phyloP scores from a whole-genome alignment of 2,888 invertebrate genomes.

The Drosophila mimica region DNA sequence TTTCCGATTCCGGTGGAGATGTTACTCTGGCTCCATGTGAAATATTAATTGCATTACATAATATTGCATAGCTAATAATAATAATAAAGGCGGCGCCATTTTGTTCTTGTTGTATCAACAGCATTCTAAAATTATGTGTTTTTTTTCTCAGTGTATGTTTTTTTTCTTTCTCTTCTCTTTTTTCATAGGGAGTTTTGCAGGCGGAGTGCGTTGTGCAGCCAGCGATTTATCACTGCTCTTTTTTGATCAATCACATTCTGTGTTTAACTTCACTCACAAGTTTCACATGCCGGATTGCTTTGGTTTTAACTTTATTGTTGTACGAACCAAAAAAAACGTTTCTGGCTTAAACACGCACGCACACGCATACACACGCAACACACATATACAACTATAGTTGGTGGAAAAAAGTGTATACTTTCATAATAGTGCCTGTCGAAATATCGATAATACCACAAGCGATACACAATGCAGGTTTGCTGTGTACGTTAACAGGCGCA shows the following conservation, averaged over 20 bases:
- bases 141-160: slow-evolving; percentile 1
- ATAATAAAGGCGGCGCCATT: slow-evolving; percentile 4
- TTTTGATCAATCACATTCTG: slow-evolving; percentile 28
- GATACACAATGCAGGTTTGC: not conserved
- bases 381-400: slow-evolving; percentile 11
- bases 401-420: slow-evolving; percentile 53
- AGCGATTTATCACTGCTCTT: slow-evolving; percentile 10
- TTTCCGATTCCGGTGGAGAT: slow-evolving; percentile 4
- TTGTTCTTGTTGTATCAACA: slow-evolving; percentile 4
- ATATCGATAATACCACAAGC: slow-evolving; percentile 4
- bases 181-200: slow-evolving; percentile 18
- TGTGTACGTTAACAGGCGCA: not conserved
- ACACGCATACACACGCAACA: slow-evolving; percentile 9
- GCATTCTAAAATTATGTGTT: slow-evolving; percentile 27
- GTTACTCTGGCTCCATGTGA: slow-evolving; percentile 5
- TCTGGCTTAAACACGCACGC: slow-evolving; percentile 13
- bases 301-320: not conserved
- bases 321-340: not conserved
- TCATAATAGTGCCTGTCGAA: slow-evolving; percentile 27
- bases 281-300: not conserved
- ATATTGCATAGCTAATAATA: not conserved
- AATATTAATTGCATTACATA: slow-evolving; percentile 2
- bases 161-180: slow-evolving; percentile 12
- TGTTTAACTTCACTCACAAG: slow-evolving; percentile 2
- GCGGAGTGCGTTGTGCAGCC: slow-evolving; percentile 10